Evolutionary conservation across 2,888 invertebrate species (phyloP).

Genomic region (Ernsta delagoae): DNA sequence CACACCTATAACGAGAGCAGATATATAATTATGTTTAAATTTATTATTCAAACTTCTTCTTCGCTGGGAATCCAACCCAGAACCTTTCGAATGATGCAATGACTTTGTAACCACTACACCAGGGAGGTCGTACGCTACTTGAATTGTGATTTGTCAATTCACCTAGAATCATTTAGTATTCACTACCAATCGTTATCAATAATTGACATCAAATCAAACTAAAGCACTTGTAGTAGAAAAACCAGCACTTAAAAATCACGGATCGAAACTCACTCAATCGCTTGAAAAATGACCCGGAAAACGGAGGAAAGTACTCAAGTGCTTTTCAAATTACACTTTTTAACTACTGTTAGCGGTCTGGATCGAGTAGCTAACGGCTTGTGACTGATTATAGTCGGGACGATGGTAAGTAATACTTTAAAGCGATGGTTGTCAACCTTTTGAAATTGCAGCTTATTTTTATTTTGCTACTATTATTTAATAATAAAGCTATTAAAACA

Average conservation of each 20-base stretch:
- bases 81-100: no score
- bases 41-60: no score
- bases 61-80: no score
- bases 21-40: no score
- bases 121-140: no score
- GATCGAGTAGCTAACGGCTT: constrained; percentile 47
- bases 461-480: no score
- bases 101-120: no score
- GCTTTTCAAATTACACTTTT: constrained; percentile 40
- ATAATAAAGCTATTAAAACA: no score
- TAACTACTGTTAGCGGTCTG: constrained; percentile 35
- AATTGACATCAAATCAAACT: not conserved
- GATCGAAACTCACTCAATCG: constrained; percentile 22
- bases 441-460: not conserved
- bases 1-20: no score
- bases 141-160: not conserved
- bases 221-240: constrained; percentile 10
- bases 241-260: constrained; percentile 19
- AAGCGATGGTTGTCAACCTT: constrained; percentile 27
- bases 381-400: constrained; percentile 52
- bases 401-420: constrained; percentile 43
- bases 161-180: not conserved
- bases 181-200: not conserved
- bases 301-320: constrained; percentile 38
- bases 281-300: constrained; percentile 40